phyloP scores from a whole-genome alignment of 2,888 invertebrate species.

The Hirtodrosophila confusa region DNA sequence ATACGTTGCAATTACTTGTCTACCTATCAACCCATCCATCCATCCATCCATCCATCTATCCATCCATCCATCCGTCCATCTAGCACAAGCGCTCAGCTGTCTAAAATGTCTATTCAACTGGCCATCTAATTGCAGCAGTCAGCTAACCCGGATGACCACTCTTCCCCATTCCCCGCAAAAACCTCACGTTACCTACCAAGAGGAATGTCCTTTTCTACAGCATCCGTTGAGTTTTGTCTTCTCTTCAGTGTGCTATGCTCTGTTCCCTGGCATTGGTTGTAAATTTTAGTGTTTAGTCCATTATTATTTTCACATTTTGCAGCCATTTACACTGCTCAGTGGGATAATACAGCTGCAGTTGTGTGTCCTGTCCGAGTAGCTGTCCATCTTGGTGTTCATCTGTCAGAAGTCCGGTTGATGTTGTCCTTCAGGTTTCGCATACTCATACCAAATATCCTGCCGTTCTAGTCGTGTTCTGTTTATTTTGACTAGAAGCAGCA shows the following conservation, averaged over 20 bases:
- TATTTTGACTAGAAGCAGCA: slow-evolving; percentile 36
- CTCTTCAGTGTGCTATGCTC: slow-evolving; percentile 3
- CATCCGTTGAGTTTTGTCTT: slow-evolving; percentile 20
- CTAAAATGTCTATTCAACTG: slow-evolving; percentile 59
- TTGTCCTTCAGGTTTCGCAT: slow-evolving; percentile 38
- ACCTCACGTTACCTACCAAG: slow-evolving; percentile 12
- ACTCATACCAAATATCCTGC: slow-evolving; percentile 26
- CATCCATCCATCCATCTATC: slow-evolving; percentile 25
- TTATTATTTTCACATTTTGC: slow-evolving; percentile 73
- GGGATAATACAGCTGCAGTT: slow-evolving; percentile 46
- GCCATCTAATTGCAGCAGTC: slow-evolving; percentile 64
- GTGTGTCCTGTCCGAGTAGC: slow-evolving; percentile 21
- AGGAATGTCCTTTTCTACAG: slow-evolving; percentile 50
- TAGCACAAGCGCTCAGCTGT: slow-evolving; percentile 48
- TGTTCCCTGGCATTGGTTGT: slow-evolving; percentile 49
- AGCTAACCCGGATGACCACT: slow-evolving; percentile 28
- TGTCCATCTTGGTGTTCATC: slow-evolving; percentile 39
- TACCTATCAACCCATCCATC: slow-evolving; percentile 47
- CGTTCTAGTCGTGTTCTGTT: slow-evolving; percentile 35
- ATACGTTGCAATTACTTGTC: slow-evolving; percentile 59
- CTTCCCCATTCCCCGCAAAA: slow-evolving; percentile 1
- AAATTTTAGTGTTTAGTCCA: slow-evolving; percentile 69
- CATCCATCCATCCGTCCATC: slow-evolving; percentile 44
- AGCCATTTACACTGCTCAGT: slow-evolving; percentile 64
- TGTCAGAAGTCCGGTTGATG: slow-evolving; percentile 49